These are phyloP conservation scores for Anodontia alba DNA, from an alignment of 2,888 invertebrate genomes.

Conservation along the genomic window DNA sequence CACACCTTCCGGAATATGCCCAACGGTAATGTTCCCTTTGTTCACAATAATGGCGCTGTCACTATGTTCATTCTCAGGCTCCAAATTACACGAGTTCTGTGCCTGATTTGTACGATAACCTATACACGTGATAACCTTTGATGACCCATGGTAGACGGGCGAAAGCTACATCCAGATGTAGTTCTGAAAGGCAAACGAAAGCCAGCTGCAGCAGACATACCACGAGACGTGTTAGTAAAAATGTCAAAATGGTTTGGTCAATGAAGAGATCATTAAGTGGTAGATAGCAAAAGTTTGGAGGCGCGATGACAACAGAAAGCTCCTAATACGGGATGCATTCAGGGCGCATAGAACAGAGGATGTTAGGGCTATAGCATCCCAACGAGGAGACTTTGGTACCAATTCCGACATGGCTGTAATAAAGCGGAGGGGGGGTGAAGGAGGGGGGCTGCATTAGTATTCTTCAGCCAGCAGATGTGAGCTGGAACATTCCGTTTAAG, in stretches of 20 bases:
- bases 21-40: no score
- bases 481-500: no score
- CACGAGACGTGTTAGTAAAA: slow-evolving; percentile 4
- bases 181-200: slow-evolving; percentile 15
- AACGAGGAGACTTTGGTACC: slow-evolving; percentile 13
- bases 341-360: slow-evolving; percentile 15
- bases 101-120: no score
- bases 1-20: no score
- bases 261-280: slow-evolving; percentile 17
- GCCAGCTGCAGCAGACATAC: neutral
- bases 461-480: slow-evolving; percentile 30
- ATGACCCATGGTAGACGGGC: slow-evolving; percentile 25
- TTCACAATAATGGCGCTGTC: no score
- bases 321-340: slow-evolving; percentile 21
- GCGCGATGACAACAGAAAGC: neutral
- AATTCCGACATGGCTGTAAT: slow-evolving; percentile 29
- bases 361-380: slow-evolving; percentile 18
- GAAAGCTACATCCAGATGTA: slow-evolving; percentile 18
- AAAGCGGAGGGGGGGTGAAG: no score
- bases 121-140: no score
- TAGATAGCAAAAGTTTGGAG: slow-evolving; percentile 23
- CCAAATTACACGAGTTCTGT: no score
- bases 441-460: slow-evolving; percentile 22
- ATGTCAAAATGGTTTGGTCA: slow-evolving; percentile 28
- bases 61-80: no score